These are phyloP conservation scores for Galago senegalensis DNA, from an alignment of 2,797 vertebrate genomes.

Conservation along the genomic window DNA sequence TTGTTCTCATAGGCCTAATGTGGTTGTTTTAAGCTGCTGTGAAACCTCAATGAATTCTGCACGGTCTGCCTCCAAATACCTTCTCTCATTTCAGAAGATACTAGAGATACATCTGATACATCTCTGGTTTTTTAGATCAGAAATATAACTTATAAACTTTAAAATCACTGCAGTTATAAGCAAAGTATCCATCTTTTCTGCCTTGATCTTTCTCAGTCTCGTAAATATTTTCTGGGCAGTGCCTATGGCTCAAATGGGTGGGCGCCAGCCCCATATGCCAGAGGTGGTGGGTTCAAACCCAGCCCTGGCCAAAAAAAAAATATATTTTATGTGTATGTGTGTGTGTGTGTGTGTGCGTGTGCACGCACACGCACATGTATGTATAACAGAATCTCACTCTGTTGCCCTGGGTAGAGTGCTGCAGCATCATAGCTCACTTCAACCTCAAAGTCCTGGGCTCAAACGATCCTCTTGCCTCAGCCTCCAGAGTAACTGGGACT, in stretches of 20 bases:
- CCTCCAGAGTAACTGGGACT: too few relatives aligned
- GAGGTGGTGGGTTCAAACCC: too few relatives aligned
- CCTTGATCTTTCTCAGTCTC: constrained; percentile 45
- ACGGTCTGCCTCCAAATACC: background rate
- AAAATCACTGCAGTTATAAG: constrained; percentile 63
- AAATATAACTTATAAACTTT: constrained; percentile 46
- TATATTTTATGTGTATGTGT: too few relatives aligned
- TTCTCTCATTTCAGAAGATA: constrained; percentile 54
- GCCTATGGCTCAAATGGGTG: background rate
- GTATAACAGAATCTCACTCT: too few relatives aligned
- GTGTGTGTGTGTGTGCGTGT: too few relatives aligned
- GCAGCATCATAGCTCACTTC: too few relatives aligned
- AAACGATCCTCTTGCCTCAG: too few relatives aligned
- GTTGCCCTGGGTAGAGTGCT: too few relatives aligned
- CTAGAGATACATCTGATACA: constrained; percentile 21
- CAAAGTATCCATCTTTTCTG: constrained; percentile 46
- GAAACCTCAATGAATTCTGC: constrained; percentile 43
- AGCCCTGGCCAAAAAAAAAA: too few relatives aligned
- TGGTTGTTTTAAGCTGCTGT: background rate
- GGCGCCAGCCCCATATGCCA: too few relatives aligned
- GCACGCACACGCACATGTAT: too few relatives aligned
- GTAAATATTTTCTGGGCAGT: constrained; percentile 35
- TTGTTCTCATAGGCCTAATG: constrained; percentile 43
- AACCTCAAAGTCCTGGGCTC: too few relatives aligned
- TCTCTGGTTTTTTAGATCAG: constrained; percentile 14